Conservation (phyloP, 2,113 vertebrate genomes). For the Orientallactaga bullata region DNA sequence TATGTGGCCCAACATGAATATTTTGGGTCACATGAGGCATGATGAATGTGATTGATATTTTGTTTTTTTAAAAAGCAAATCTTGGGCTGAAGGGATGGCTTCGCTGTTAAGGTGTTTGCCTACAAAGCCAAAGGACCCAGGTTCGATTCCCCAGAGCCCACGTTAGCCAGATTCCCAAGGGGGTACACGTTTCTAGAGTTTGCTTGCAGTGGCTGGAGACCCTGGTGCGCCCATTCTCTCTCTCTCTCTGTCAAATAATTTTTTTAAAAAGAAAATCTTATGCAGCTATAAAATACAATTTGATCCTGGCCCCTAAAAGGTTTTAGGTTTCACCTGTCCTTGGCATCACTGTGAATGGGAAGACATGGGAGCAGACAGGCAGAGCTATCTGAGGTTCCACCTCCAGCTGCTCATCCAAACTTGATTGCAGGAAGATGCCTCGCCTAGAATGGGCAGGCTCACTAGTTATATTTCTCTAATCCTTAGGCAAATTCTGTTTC, state of each 20-base stretch:
- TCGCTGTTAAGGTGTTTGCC: too few species aligned
- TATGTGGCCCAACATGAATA: neutral
- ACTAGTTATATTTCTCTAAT: neutral
- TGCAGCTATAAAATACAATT: neutral
- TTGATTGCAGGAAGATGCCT: neutral
- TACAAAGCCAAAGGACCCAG: too few species aligned
- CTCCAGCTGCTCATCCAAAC: neutral
- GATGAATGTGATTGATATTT: neutral
- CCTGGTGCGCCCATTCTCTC: too few species aligned
- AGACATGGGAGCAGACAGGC: rapidly evolving
- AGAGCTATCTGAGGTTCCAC: rapidly evolving
- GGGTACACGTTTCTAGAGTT: too few species aligned
- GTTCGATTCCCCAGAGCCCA: too few species aligned
- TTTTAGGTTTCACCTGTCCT: neutral
- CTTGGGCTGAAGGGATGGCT: too few species aligned
- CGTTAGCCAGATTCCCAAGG: too few species aligned
- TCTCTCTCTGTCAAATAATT: too few species aligned
- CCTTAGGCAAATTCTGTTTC: constrained; percentile 25
- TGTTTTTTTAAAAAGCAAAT: too few species aligned
- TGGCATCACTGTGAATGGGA: neutral
- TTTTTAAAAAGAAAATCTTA: neutral
- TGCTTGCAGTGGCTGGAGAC: too few species aligned
- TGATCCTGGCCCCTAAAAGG: rapidly evolving
- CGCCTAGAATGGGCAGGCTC: neutral
- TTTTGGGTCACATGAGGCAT: neutral